Evolutionary conservation across 2,113 vertebrate species (phyloP).

Genomic region (Phodopus roborovskii): DNA sequence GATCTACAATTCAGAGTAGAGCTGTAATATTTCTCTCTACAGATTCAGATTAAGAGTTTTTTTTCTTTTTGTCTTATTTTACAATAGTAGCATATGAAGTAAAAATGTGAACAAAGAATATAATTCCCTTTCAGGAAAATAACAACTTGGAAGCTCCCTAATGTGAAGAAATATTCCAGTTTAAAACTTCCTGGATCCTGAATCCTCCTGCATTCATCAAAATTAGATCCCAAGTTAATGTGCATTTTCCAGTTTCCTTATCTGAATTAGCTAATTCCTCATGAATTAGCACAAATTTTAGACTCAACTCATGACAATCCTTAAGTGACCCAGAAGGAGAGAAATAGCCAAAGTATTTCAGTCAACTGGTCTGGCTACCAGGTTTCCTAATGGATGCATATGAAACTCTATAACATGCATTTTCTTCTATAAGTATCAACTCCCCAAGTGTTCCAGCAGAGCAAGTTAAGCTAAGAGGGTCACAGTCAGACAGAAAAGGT

Average conservation of each 20-base stretch:
- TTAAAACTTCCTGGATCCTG: neutral
- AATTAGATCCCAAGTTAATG: neutral
- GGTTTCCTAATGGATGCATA: neutral
- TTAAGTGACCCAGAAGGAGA: neutral
- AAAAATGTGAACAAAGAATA: constrained; percentile 37
- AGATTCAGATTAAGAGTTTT: neutral
- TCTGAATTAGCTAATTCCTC: neutral
- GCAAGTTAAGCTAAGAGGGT: neutral
- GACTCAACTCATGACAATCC: neutral
- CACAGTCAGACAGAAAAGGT: neutral
- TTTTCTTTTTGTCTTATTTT: constrained; percentile 38
- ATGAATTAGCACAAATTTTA: constrained; percentile 20
- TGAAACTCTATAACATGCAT: neutral
- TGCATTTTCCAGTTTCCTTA: constrained; percentile 11
- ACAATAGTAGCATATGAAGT: neutral
- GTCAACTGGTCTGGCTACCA: neutral
- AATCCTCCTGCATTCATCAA: constrained; percentile 21
- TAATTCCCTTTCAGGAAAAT: constrained; percentile 6
- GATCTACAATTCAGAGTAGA: neutral
- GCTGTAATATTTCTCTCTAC: neutral
- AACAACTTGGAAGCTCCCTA: constrained; percentile 53
- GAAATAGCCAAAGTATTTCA: neutral
- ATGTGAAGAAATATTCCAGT: constrained; percentile 6
- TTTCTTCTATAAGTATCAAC: neutral
- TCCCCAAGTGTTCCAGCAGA: neutral